Conservation (phyloP, 2,113 vertebrate genomes). For the Oryzias celebensis region DNA sequence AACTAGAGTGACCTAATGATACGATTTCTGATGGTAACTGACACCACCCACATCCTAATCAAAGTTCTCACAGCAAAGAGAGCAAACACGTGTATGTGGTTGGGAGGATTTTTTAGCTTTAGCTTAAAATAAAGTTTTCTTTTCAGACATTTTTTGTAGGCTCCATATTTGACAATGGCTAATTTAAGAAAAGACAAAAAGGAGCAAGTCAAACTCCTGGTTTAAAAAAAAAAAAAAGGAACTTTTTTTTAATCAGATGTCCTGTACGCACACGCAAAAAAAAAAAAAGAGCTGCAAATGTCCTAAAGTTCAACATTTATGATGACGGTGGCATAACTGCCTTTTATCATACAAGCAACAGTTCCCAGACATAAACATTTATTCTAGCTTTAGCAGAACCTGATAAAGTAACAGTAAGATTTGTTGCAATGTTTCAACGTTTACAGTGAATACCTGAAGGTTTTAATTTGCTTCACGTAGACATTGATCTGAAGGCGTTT, state of each 20-base stretch:
- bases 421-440: not conserved
- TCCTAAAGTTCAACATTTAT: slow-evolving; percentile 55
- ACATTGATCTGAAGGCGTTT: slow-evolving; percentile 91
- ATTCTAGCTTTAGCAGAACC: not conserved
- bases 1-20: too few species aligned
- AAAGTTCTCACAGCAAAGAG: too few species aligned
- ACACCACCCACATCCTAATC: too few species aligned
- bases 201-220: not conserved
- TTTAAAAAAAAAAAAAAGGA: not conserved
- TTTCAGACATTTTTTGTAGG: too few species aligned
- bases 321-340: slow-evolving; percentile 52
- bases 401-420: not conserved
- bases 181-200: too few species aligned
- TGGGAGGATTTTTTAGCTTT: too few species aligned
- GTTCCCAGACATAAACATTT: not conserved
- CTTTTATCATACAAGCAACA: slow-evolving; percentile 18
- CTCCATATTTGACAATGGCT: too few species aligned
- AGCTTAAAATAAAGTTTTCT: too few species aligned
- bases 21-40: too few species aligned
- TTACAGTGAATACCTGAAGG: slow-evolving; percentile 80
- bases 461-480: slow-evolving; percentile 76
- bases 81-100: too few species aligned
- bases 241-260: slow-evolving; percentile 9
- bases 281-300: slow-evolving; percentile 17
- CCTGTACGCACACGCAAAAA: slow-evolving; percentile 4